Percentiles rank a stretch among this genome's conserved stretches.
Evolutionary conservation across 1,140 invertebrate species (phyloP).

Genomic region (Cyclina sinensis): DNA sequence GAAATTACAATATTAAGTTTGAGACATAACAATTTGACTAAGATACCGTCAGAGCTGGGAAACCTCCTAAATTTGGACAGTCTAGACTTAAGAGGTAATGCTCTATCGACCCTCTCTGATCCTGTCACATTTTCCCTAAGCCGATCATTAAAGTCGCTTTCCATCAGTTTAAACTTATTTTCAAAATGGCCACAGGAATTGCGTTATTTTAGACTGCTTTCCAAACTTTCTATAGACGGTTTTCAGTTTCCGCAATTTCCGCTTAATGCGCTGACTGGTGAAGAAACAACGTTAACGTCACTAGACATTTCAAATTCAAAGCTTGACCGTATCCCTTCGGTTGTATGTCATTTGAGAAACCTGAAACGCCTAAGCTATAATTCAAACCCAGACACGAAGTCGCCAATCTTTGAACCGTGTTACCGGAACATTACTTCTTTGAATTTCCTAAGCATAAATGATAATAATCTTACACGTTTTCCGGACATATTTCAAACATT

Average conservation of each 20-base stretch:
- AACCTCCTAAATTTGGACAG: slow-evolving; percentile 4
- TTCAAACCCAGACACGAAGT: slow-evolving; percentile 24
- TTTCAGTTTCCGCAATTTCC: slow-evolving; percentile 4
- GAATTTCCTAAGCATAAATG: slow-evolving; percentile 15
- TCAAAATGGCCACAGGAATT: slow-evolving; percentile 42
- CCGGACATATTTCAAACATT: slow-evolving; percentile 37
- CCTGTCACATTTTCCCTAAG: slow-evolving; percentile 12
- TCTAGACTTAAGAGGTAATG: slow-evolving; percentile 8
- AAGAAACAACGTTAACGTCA: slow-evolving; percentile 32
- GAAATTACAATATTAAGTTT: slow-evolving; percentile 3
- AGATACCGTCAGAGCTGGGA: not conserved
- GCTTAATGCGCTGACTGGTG: slow-evolving; percentile 13
- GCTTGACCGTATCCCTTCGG: slow-evolving; percentile 45
- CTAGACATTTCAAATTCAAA: slow-evolving; percentile 28
- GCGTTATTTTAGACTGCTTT: slow-evolving; percentile 37
- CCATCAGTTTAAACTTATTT: slow-evolving; percentile 40
- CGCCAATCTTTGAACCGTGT: slow-evolving; percentile 53
- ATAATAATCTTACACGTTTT: slow-evolving; percentile 40
- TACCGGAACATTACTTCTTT: slow-evolving; percentile 20
- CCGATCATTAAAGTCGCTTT: not conserved
- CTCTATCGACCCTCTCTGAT: not conserved
- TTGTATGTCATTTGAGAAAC: slow-evolving; percentile 22
- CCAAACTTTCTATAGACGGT: slow-evolving; percentile 32
- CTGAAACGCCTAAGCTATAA: not conserved
- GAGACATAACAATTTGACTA: slow-evolving; percentile 21